Percentiles rank a stretch among this genome's conserved stretches.
phyloP scores from a whole-genome alignment of 2,888 invertebrate species.

The Temnothorax unifasciatus region DNA sequence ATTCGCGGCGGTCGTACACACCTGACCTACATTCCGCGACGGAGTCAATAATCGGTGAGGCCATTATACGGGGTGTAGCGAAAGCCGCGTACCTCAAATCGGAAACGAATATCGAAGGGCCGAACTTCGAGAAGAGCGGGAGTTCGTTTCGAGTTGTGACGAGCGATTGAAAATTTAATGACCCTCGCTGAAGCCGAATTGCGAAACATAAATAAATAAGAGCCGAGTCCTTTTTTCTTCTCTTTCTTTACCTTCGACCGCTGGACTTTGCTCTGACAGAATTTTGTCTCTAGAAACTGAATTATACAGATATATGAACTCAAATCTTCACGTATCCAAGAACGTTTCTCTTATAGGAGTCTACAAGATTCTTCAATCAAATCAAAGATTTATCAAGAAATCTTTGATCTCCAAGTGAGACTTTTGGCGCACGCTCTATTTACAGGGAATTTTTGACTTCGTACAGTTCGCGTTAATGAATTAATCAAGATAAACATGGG shows the following conservation, averaged over 20 bases:
- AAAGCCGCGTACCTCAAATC: constrained; percentile 13
- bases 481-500: constrained; percentile 16
- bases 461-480: not conserved
- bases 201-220: constrained; percentile 14
- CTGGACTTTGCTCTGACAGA: not conserved
- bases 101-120: not conserved
- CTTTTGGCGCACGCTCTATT: not conserved
- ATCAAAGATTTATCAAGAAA: not conserved
- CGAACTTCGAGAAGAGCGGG: not conserved
- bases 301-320: not conserved
- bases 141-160: not conserved
- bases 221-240: not conserved
- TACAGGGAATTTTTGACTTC: not conserved
- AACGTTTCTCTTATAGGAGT: not conserved
- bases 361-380: not conserved
- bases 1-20: constrained; percentile 52
- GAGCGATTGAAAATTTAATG: constrained; percentile 16
- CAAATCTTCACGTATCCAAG: no score
- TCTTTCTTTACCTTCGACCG: not conserved
- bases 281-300: not conserved
- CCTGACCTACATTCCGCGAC: constrained; percentile 55
- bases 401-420: not conserved
- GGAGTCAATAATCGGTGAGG: constrained; percentile 51
- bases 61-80: constrained; percentile 47
- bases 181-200: not conserved